Evolutionary conservation across 2,797 vertebrate species (phyloP).

Genomic region (Okamejei kenojei): DNA sequence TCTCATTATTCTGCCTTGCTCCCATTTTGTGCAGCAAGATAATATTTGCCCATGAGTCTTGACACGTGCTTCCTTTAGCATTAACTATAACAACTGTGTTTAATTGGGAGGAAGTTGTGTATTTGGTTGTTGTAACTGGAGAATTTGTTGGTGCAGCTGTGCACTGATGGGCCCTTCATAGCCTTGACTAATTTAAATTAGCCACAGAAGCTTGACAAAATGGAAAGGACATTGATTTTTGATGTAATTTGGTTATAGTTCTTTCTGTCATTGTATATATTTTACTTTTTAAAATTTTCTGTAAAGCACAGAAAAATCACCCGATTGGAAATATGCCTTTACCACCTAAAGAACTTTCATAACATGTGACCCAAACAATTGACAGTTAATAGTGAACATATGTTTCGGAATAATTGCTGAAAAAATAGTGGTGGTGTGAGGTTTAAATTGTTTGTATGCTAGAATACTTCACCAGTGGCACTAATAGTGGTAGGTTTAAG

Average conservation of each 20-base stretch:
- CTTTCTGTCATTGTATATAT: too few species aligned
- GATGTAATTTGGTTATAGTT: neutral
- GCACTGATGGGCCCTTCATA: neutral
- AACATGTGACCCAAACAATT: neutral
- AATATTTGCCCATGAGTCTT: neutral
- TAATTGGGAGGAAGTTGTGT: neutral
- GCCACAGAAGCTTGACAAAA: conserved; percentile 27
- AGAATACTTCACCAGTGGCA: neutral
- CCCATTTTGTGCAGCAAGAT: too few species aligned
- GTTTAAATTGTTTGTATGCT: too few species aligned
- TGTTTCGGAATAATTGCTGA: neutral
- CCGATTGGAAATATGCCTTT: too few species aligned
- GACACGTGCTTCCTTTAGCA: neutral
- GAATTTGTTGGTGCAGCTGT: neutral
- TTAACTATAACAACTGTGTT: conserved; percentile 4
- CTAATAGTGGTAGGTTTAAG: neutral
- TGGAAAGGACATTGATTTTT: conserved; percentile 30
- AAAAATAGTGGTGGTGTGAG: neutral
- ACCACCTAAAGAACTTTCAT: neutral
- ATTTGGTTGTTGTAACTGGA: neutral
- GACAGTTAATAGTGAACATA: neutral
- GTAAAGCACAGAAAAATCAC: too few species aligned
- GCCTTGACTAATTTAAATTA: neutral
- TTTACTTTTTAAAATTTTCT: too few species aligned
- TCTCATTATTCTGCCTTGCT: too few species aligned